Evolutionary conservation across 2,888 invertebrate genomes (phyloP), one percentile per base, ranked within the genome.

Genomic region (Lasioglossum calceatum): DNA sequence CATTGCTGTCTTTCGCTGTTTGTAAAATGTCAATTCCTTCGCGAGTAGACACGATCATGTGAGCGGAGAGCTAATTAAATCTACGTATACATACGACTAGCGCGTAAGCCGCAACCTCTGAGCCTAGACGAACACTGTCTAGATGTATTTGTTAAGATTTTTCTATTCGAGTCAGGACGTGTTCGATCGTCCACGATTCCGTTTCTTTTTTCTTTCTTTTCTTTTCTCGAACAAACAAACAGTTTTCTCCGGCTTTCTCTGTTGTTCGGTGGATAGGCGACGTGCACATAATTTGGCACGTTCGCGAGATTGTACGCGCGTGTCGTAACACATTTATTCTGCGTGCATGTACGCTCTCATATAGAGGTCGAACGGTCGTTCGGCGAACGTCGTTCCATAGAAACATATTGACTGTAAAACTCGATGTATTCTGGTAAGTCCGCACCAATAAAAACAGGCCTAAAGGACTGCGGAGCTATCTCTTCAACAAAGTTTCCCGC

Each of bases 361-460:
- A 88, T 88, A 87, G 83, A 90, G 78, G 75, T 79, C 61, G 42
- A 77, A 84, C 71, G 88, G 75, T 80, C 82, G 82, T 81, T 77
- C 67, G 42, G 70, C 64, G 75, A 83, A 83, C 54, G 86, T 87
- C 86, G 87, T 90, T 89, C 86, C 86, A 86, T 91, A 90, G 86
- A 88, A 87, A 90, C 32, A 84, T 86, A 88, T 83, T 89, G 87
- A 89, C 76, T 92, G 91, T 92, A 89, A 92, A 92, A 90, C 84
- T 93, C 89, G 89, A 92, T 94, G 93, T 93, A 94, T 86, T 90
- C 89, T 90, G 88, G 89, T 82, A 86, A 87, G 90, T 86, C 91
- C 91, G 92, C 91, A 93, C 92, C 91, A 94, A 94, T 94, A 93
- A 93, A 94, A 50, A 74, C 44, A 79, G 94, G 93, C 94, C 93